Conservation (phyloP, 2,113 vertebrate species). For the Callaeas wilsoni region DNA sequence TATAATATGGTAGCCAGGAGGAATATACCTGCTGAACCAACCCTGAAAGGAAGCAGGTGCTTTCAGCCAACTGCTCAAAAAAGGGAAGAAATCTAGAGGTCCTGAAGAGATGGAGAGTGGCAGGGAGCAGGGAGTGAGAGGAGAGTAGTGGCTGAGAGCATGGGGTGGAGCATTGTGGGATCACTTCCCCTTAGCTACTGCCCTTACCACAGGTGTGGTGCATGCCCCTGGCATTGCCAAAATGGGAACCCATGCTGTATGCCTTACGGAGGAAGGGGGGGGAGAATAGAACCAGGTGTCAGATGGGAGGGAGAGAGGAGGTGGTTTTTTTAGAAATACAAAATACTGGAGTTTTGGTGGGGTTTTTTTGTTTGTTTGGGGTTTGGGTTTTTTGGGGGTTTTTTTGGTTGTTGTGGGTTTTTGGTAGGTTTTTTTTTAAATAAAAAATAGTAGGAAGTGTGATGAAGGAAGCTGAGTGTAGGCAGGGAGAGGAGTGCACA, state of each 20-base stretch:
- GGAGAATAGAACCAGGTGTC: background rate
- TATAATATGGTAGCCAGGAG: background rate
- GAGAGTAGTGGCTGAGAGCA: background rate
- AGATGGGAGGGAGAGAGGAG: background rate
- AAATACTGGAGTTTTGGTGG: background rate
- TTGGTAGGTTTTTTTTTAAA: background rate
- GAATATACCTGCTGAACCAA: background rate
- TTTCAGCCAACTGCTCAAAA: background rate
- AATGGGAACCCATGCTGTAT: background rate
- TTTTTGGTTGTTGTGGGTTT: background rate
- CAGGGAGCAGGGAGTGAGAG: background rate
- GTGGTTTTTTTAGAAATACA: conserved; percentile 24
- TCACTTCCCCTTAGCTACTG: background rate
- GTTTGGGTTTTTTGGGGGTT: no score
- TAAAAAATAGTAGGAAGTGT: conserved; percentile 29
- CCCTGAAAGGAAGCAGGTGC: conserved; percentile 28
- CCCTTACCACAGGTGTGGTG: fast-evolving
- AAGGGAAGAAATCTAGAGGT: conserved; percentile 4
- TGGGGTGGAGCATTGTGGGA: background rate
- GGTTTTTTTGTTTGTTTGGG: background rate
- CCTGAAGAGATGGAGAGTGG: background rate
- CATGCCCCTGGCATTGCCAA: background rate
- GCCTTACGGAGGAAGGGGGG: no score
- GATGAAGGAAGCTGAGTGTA: conserved; percentile 15
- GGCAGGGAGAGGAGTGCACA: background rate